Evolutionary conservation across 2,888 invertebrate genomes (phyloP), one percentile per base, ranked within the genome.

Genomic region (Agrotis puta): DNA sequence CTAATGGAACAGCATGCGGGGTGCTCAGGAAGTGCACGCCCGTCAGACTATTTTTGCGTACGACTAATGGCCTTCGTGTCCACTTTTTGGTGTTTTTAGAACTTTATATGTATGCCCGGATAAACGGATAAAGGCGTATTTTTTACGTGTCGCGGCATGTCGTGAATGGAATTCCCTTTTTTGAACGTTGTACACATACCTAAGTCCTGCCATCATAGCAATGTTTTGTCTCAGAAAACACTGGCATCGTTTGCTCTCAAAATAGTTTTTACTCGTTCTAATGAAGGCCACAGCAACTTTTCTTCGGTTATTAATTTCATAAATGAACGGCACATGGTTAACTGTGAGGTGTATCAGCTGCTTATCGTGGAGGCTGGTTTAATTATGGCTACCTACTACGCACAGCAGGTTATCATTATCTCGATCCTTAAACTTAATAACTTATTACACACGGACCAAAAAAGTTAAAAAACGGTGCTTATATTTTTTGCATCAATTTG

Each of bases 1-100:
- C 90, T 91, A 92, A 92, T 91, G 91, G 90, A 88, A 87, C 80
- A 75, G 77, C 83, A 68, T 75, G 54, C 61, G 56, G 48, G 57
- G 62, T 77, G 70, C 71, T 72, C 77, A 71, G 79, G 61, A 72
- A 63, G 76, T 78, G 69, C 67, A 65, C 54, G 67, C 63, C 53
- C 50, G 66, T 53, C 71, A 64, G 72, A 72, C 74, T 81, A 73
- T 85, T 77, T 82, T 73, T 76, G 61, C 58, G 70, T 69, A 69
- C 64, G 68, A 68, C 83, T 85, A 85, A 85, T 85, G 82, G 74
- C 70, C 53, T 68, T 56, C 59, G 24, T 68, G 63, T 65, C 56
- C 63, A 70, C 22, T 62, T 80, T 79, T 79, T 73, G 57, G 45
- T 51, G 58, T 73, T 73, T 83, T 73, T 63, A 65, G 65, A 70